phyloP scores from a whole-genome alignment of 2,113 vertebrate genomes.

The Myrmophylax atrothorax region DNA sequence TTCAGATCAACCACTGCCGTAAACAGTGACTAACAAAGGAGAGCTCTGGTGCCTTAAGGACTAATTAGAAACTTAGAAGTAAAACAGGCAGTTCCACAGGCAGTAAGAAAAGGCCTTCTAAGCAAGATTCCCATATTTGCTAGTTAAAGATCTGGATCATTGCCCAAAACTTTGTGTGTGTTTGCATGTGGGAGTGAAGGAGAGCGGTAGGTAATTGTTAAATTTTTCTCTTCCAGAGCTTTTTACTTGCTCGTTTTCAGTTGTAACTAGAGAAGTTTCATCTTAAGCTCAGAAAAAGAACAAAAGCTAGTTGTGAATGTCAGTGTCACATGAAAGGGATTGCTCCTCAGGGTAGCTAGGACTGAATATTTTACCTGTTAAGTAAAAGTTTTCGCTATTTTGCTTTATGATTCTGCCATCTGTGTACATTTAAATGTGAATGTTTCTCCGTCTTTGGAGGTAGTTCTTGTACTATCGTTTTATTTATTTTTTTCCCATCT shows the following conservation, averaged over 20 bases:
- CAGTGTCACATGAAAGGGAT: background rate
- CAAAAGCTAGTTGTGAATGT: background rate
- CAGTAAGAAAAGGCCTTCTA: background rate
- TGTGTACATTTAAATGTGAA: background rate
- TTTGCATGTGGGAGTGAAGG: background rate
- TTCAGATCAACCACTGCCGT: background rate
- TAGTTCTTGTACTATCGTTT: background rate
- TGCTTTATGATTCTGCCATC: background rate
- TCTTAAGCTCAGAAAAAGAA: background rate
- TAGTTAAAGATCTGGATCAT: constrained; percentile 16
- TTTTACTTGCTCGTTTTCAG: background rate
- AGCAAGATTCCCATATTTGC: background rate
- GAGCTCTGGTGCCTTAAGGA: background rate
- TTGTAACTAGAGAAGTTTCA: background rate
- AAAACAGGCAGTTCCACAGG: constrained; percentile 26
- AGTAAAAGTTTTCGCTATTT: background rate
- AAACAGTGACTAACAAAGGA: background rate
- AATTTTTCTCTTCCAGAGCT: background rate
- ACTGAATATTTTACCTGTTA: background rate
- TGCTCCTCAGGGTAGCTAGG: background rate
- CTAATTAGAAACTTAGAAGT: constrained; percentile 6
- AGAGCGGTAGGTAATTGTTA: background rate
- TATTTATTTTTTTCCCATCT: background rate
- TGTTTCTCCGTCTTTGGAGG: background rate
- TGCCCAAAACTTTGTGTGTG: background rate